Evolutionary conservation across 64 coral and sea anemone genomes (phyloP).

Genomic region (Catalaphyllia jardinei): DNA sequence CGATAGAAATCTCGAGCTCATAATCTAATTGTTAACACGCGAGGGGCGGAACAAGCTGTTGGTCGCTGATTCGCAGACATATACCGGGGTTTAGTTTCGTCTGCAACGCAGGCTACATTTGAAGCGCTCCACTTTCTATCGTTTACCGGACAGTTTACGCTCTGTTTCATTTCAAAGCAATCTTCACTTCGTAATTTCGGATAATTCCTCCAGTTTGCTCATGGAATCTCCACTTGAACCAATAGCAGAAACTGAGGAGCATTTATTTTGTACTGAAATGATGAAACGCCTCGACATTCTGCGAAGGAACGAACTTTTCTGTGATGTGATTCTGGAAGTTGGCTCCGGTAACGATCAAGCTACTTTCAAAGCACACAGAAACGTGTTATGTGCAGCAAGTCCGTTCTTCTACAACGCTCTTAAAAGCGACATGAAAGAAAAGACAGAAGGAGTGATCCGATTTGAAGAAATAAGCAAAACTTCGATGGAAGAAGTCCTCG

Average conservation of each 20-base stretch:
- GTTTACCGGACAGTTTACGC: too few relatives aligned
- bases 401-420: not conserved
- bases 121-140: too few relatives aligned
- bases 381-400: constrained; percentile 26
- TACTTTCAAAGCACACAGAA: not conserved
- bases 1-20: too few relatives aligned
- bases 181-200: too few relatives aligned
- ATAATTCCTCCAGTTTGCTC: not conserved
- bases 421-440: not conserved
- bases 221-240: constrained; percentile 29
- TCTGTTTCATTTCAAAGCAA: too few relatives aligned
- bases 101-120: too few relatives aligned
- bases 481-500: not conserved
- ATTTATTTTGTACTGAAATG: not conserved
- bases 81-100: too few relatives aligned
- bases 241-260: constrained; percentile 26
- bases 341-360: not conserved
- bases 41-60: too few relatives aligned
- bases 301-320: constrained; percentile 1
- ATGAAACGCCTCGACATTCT: constrained; percentile 1
- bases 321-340: constrained; percentile 16
- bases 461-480: not conserved
- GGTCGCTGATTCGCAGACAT: too few relatives aligned
- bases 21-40: too few relatives aligned
- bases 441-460: not conserved